These are phyloP conservation scores for Pseudotriccus pelzelni DNA, from an alignment of 2,797 vertebrate species.

Conservation along the genomic window DNA sequence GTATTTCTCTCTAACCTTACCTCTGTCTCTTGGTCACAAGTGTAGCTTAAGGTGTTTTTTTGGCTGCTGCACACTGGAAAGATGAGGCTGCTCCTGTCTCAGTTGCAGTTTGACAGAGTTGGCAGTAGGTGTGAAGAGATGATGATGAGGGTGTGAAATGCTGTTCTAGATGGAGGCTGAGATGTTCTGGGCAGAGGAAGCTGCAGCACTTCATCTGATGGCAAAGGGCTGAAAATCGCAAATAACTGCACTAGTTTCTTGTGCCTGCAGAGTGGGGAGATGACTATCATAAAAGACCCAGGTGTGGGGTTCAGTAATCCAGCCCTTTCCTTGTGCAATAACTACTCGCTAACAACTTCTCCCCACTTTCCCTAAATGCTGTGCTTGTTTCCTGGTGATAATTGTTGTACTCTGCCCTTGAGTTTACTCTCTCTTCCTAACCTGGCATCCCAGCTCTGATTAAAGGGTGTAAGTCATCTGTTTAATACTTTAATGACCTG, in stretches of 20 bases:
- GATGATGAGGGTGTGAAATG: neutral
- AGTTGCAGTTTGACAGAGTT: neutral
- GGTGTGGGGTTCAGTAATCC: neutral
- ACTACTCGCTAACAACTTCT: slow-evolving; percentile 30
- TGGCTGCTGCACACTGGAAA: neutral
- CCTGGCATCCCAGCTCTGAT: slow-evolving; percentile 36
- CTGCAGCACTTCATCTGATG: neutral
- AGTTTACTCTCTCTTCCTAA: slow-evolving; percentile 44
- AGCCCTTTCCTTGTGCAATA: slow-evolving; percentile 14
- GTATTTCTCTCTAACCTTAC: neutral
- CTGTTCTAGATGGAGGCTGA: neutral
- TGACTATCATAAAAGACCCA: neutral
- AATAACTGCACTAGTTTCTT: neutral
- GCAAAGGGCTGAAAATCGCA: neutral
- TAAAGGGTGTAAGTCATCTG: slow-evolving; percentile 60
- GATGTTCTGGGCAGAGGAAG: neutral
- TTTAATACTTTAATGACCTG: slow-evolving; percentile 62
- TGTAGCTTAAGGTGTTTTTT: accelerated
- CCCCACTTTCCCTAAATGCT: neutral
- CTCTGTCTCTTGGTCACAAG: neutral
- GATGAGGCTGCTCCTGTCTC: neutral
- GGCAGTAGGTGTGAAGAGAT: neutral
- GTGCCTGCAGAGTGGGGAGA: accelerated
- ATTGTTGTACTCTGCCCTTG: slow-evolving; percentile 43
- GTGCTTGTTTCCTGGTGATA: slow-evolving; percentile 56